Evolutionary conservation across 1,140 invertebrate species (phyloP).

Genomic region (Hormaphis cornu): DNA sequence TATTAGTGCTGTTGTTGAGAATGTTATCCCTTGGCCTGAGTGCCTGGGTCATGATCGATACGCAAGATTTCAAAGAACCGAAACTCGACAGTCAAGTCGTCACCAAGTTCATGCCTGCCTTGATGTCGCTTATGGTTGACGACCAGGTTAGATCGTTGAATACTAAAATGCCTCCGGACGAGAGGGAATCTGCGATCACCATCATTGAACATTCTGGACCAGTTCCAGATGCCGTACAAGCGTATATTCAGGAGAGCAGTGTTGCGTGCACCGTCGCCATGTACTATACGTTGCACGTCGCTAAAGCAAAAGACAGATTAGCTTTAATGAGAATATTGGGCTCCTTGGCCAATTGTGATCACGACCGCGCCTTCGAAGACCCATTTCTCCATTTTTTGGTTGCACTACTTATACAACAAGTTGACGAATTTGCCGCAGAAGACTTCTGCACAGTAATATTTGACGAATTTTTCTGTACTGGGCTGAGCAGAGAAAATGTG

Average conservation of each 20-base stretch:
- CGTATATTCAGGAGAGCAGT: slow-evolving; percentile 78
- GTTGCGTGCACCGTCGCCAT: slow-evolving; percentile 87
- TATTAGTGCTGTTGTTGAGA: slow-evolving; percentile 79
- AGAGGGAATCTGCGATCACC: slow-evolving; percentile 81
- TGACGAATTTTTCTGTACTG: slow-evolving; percentile 91
- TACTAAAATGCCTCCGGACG: slow-evolving; percentile 82
- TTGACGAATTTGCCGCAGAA: slow-evolving; percentile 85
- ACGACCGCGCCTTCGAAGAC: slow-evolving; percentile 86
- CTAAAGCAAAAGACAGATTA: slow-evolving; percentile 68
- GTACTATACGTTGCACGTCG: slow-evolving; percentile 87
- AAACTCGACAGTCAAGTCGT: slow-evolving; percentile 86
- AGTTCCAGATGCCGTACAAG: slow-evolving; percentile 83
- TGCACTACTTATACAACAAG: slow-evolving; percentile 71
- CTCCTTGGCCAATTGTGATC: slow-evolving; percentile 79
- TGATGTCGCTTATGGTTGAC: slow-evolving; percentile 94
- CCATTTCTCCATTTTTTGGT: slow-evolving; percentile 86
- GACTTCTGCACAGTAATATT: slow-evolving; percentile 93
- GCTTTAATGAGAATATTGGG: slow-evolving; percentile 79
- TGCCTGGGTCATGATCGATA: slow-evolving; percentile 95
- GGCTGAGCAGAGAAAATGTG: slow-evolving; percentile 79
- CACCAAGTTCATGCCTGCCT: slow-evolving; percentile 85
- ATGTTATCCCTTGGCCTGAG: slow-evolving; percentile 88
- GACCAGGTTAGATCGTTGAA: slow-evolving; percentile 85
- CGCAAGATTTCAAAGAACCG: slow-evolving; percentile 87
- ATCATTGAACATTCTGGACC: slow-evolving; percentile 89